Percentiles rank a stretch among this genome's conserved stretches.
phyloP scores from a whole-genome alignment of 2,888 invertebrate genomes.

The Gibbula magus region DNA sequence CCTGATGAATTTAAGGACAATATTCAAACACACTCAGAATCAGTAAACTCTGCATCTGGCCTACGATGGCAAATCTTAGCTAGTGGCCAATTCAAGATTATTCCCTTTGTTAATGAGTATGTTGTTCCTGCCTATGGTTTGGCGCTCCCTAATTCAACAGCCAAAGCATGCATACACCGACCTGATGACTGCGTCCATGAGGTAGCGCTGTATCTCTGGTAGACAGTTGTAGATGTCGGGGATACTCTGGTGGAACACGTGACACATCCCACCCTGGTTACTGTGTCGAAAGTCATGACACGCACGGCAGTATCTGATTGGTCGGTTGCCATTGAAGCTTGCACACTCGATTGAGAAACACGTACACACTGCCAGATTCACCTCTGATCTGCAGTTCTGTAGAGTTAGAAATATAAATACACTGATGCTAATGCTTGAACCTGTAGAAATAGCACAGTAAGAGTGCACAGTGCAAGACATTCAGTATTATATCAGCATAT shows the following conservation, averaged over 20 bases:
- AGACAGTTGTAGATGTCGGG: conserved; percentile 93
- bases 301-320: conserved; percentile 83
- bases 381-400: conserved; percentile 92
- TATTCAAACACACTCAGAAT: too few species aligned
- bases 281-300: conserved; percentile 71
- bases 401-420: conserved; percentile 47
- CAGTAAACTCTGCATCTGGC: too few species aligned
- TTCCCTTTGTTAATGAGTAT: too few species aligned
- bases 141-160: not conserved
- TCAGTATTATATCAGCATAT: too few species aligned
- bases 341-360: conserved; percentile 98
- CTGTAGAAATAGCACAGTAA: too few species aligned
- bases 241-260: conserved; percentile 91
- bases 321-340: conserved; percentile 95
- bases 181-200: conserved; percentile 96
- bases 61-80: too few species aligned
- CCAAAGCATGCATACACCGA: conserved; percentile 68
- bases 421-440: too few species aligned
- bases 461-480: too few species aligned
- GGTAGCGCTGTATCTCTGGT: conserved; percentile 91
- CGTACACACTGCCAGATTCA: conserved; percentile 94
- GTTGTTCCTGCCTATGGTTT: too few species aligned
- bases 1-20: too few species aligned
- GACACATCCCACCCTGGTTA: conserved; percentile 77
- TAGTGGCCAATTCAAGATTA: too few species aligned